Evolutionary conservation across 2,113 vertebrate species (phyloP), one percentile per base, ranked within the genome.

Genomic region (Pterocles burchelli): DNA sequence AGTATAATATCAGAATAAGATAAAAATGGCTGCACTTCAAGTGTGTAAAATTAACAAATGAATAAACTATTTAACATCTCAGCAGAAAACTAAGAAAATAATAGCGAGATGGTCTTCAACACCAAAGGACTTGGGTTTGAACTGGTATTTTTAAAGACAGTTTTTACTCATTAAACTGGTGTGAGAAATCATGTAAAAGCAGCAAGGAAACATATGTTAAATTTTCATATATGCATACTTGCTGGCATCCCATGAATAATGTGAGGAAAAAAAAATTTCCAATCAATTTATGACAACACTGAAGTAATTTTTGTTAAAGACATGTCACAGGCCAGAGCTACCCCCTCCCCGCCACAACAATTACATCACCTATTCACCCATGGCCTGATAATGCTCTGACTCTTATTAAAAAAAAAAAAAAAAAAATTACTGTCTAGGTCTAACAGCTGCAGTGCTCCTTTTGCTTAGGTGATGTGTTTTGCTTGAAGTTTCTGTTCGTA

Each of bases 261-360:
- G 63, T 75, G 73, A 94, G 41, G 90, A 88, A 90, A 86, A 95
- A 95, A 96, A 89, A 89, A 94, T 90, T 97, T 92, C 83, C 48
- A 71, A 93, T 93, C 85, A 84, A 80, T 76, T 94, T 86, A 49
- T 85, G 77, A 78, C 85, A 93, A 91, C 29, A 57, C 68, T 51
- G 51, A 74, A 84, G 68, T 59, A 77, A 77, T 86, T 95, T 94
- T 67, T 83, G 81, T 34, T 92, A 62, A 78, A 91, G 51, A 80
- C 31, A 36, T 31, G 66, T 55, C 46, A 88, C 17, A 90, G 91
- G 68, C 74, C 85, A 94, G 61, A 88, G 78, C 45, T 71, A 12
- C 58, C n/a, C 41, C 36, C 28, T 81, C 25, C 62, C 34, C 5
- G 20, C 33, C 57, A 57, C 89, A 54, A 62, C 54, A 88, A 81